Percentiles rank a stretch among this genome's conserved stretches.
Evolutionary conservation across 2,113 vertebrate species (phyloP).

Genomic region (Prochilodus magdalenae): DNA sequence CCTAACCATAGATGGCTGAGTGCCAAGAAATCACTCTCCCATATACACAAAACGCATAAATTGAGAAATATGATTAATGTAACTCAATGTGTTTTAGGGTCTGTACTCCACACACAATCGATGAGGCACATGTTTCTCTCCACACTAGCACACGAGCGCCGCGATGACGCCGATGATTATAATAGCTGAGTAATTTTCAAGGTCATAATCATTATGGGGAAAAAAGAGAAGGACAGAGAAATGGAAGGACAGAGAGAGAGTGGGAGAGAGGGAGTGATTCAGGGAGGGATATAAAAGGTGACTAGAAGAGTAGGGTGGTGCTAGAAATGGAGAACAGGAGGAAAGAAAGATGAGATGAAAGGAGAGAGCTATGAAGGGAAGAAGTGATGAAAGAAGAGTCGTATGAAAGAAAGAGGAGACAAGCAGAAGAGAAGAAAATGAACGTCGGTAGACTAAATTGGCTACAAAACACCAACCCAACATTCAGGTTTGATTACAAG

Average conservation of each 20-base stretch:
- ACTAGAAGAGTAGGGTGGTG: not conserved
- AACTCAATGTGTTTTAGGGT: not conserved
- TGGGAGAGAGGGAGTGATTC: slow-evolving; percentile 6
- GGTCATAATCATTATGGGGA: slow-evolving; percentile 47
- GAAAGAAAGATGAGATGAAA: slow-evolving; percentile 34
- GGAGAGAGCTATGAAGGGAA: slow-evolving; percentile 42
- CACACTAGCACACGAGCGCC: slow-evolving; percentile 15
- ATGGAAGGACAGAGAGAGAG: not conserved
- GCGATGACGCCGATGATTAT: slow-evolving; percentile 47
- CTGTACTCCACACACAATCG: not conserved
- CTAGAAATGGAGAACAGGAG: not conserved
- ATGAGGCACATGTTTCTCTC: slow-evolving; percentile 19
- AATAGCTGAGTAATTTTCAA: slow-evolving; percentile 47
- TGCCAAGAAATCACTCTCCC: not conserved
- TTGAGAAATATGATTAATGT: not conserved
- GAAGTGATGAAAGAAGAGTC: slow-evolving; percentile 12
- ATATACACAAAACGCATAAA: not conserved
- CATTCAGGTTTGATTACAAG: not conserved
- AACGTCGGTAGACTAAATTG: not conserved
- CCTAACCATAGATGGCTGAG: no score
- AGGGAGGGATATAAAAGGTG: slow-evolving; percentile 3
- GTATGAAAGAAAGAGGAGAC: slow-evolving; percentile 14
- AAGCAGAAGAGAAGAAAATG: slow-evolving; percentile 57
- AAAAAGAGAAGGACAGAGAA: slow-evolving; percentile 16
- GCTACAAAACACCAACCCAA: not conserved